Evolutionary conservation across 2,888 invertebrate genomes (phyloP).

Genomic region (Pterostichus niger): DNA sequence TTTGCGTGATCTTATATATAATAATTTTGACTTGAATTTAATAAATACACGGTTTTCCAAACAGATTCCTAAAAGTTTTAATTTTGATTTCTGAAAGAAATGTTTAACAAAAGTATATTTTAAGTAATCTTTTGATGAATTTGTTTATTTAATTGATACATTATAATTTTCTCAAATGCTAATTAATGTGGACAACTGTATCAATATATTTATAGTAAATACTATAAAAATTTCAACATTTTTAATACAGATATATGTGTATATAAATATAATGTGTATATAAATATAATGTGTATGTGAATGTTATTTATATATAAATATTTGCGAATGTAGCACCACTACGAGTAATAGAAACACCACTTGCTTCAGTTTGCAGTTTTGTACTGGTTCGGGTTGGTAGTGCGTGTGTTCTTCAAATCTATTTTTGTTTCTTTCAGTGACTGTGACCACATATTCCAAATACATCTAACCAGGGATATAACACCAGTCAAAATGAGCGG

Average conservation of each 20-base stretch:
- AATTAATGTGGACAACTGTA: no score
- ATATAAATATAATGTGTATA: no score
- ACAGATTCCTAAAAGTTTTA: not conserved
- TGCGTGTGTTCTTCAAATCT: slow-evolving; percentile 32
- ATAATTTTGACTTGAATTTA: not conserved
- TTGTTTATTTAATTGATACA: no score
- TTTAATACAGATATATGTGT: not conserved
- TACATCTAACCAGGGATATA: slow-evolving; percentile 23
- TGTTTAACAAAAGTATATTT: no score
- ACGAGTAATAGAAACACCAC: slow-evolving; percentile 3
- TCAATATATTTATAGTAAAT: no score
- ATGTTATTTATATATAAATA: slow-evolving; percentile 36
- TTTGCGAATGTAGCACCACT: slow-evolving; percentile 33
- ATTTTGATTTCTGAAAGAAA: no score
- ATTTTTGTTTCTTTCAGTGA: slow-evolving; percentile 35
- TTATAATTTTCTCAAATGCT: no score
- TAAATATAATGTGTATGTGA: slow-evolving; percentile 18
- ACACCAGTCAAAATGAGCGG: slow-evolving; percentile 41
- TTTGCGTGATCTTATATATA: not conserved
- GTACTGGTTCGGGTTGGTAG: slow-evolving; percentile 16
- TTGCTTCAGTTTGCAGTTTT: slow-evolving; percentile 44
- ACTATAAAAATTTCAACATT: not conserved
- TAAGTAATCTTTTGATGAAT: no score
- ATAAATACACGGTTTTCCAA: not conserved
- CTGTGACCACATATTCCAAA: slow-evolving; percentile 38